These are phyloP conservation scores for Pherbina coryleti DNA, from an alignment of 2,888 invertebrate species.

Conservation along the genomic window DNA sequence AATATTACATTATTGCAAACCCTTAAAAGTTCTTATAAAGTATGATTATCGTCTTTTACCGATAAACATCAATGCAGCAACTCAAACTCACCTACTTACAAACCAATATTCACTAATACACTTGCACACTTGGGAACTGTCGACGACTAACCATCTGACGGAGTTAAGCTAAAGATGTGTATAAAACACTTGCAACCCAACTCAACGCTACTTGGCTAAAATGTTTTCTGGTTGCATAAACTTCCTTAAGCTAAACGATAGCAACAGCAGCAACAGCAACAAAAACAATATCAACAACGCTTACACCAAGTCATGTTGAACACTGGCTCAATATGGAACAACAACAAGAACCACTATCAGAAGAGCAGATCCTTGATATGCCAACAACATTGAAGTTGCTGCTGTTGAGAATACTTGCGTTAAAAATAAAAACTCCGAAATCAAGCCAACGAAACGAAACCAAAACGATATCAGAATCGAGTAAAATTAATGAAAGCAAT, in stretches of 20 bases:
- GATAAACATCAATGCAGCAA: background rate
- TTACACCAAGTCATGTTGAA: background rate
- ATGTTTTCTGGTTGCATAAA: conserved; percentile 27
- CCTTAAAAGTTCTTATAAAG: no score
- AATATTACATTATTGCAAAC: no score
- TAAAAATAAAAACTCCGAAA: background rate
- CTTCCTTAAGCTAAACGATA: background rate
- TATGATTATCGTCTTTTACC: no score
- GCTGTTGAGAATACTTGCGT: background rate
- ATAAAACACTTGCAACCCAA: background rate
- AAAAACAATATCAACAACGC: background rate
- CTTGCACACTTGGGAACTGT: background rate
- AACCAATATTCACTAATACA: background rate
- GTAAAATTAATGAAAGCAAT: conserved; percentile 44
- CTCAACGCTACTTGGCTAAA: conserved; percentile 23
- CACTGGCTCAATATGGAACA: background rate
- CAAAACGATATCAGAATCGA: conserved; percentile 20
- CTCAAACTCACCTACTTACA: background rate
- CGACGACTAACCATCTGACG: background rate
- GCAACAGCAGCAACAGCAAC: conserved; percentile 24
- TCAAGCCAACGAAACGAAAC: conserved; percentile 34
- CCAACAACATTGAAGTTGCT: background rate
- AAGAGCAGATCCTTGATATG: background rate
- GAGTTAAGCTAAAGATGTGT: background rate
- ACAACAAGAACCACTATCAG: conserved; percentile 5